Conservation (phyloP, 2,113 vertebrate species). For the Bungarus multicinctus region DNA sequence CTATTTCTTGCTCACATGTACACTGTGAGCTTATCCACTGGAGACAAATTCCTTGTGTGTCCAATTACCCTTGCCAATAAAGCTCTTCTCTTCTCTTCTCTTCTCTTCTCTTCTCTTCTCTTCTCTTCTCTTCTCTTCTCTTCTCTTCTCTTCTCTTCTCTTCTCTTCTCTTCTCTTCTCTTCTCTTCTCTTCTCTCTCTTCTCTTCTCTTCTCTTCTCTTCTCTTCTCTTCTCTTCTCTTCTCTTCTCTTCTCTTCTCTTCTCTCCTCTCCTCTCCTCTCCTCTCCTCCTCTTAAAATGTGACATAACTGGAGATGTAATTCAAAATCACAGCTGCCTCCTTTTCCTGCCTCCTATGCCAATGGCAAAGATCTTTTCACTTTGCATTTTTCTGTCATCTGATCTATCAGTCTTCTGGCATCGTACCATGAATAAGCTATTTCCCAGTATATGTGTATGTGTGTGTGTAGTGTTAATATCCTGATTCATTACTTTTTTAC, state of each 20-base stretch:
- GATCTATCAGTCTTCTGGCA: not conserved
- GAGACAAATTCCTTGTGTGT: not conserved
- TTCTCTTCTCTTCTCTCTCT: too few relatives aligned
- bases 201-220: too few relatives aligned
- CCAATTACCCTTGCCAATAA: not conserved
- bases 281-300: not conserved
- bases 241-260: too few relatives aligned
- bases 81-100: not conserved
- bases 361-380: not conserved
- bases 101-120: too few relatives aligned
- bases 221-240: too few relatives aligned
- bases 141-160: too few relatives aligned
- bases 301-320: not conserved
- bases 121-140: too few relatives aligned
- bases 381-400: not conserved
- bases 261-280: too few relatives aligned
- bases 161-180: too few relatives aligned
- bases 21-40: not conserved
- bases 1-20: not conserved
- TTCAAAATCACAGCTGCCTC: not conserved
- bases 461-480: not conserved
- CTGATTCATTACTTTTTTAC: not conserved
- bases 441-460: not conserved
- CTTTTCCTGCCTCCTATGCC: not conserved
- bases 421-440: not conserved